Percentiles rank a stretch among this genome's conserved stretches.
These are phyloP conservation scores for Nemotelus pantherinus DNA, from an alignment of 2,888 invertebrate genomes.

Conservation along the genomic window DNA sequence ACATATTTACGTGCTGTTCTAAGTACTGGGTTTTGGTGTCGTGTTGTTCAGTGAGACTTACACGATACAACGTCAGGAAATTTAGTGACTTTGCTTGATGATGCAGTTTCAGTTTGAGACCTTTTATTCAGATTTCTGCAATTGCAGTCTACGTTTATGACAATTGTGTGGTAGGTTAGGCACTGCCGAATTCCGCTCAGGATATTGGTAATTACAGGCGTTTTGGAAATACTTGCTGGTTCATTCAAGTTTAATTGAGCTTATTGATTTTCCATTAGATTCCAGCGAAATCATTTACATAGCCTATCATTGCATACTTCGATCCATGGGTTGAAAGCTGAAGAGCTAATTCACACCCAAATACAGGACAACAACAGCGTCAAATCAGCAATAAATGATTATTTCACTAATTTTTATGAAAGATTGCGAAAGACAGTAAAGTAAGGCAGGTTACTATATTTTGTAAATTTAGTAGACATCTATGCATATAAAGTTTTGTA, in stretches of 20 bases:
- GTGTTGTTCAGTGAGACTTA: not conserved
- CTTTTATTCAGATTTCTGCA: constrained; percentile 35
- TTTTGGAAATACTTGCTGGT: not conserved
- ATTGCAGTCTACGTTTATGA: constrained; percentile 40
- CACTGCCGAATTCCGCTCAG: not conserved
- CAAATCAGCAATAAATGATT: too few relatives aligned
- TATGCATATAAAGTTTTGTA: too few relatives aligned
- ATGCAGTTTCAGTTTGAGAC: constrained; percentile 37
- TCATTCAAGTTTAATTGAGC: constrained; percentile 16
- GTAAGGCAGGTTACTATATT: too few relatives aligned
- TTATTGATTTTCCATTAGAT: constrained; percentile 35
- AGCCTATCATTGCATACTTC: too few relatives aligned
- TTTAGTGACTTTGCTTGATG: constrained; percentile 31
- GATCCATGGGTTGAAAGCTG: too few relatives aligned
- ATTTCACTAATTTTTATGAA: too few relatives aligned
- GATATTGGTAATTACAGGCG: constrained; percentile 11
- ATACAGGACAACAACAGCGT: too few relatives aligned
- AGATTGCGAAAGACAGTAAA: too few relatives aligned
- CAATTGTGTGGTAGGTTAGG: not conserved
- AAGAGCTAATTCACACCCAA: too few relatives aligned
- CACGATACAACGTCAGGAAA: constrained; percentile 9
- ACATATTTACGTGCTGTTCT: constrained; percentile 22
- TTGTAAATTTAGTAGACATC: too few relatives aligned
- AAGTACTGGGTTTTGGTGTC: not conserved
- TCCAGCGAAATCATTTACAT: not conserved